A percentile compares a stretch with the other conserved stretches of the same genome.
Conservation (phyloP, 2,113 vertebrate genomes). For the Synodontis membranacea region DNA sequence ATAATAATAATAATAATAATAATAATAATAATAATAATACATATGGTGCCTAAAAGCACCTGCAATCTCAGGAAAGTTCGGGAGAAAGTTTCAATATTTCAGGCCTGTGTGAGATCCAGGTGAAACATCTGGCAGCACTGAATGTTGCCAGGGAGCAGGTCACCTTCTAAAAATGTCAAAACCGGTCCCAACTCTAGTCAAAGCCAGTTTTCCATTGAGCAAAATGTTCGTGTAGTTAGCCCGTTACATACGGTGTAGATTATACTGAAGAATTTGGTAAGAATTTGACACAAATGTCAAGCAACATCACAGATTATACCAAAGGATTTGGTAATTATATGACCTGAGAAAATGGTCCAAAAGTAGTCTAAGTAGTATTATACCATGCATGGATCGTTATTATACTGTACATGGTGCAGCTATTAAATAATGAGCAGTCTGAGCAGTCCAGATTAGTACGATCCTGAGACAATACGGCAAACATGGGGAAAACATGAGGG, state of each 20-base stretch:
- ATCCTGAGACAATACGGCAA: no score
- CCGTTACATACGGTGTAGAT: neutral
- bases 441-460: no score
- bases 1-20: no score
- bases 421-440: no score
- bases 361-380: neutral
- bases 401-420: no score
- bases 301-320: neutral
- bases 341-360: neutral
- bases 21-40: neutral
- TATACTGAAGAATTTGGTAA: neutral
- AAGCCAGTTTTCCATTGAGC: neutral
- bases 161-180: neutral
- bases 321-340: neutral
- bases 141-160: constrained; percentile 3
- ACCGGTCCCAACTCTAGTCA: neutral
- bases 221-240: neutral
- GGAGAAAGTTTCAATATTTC: neutral
- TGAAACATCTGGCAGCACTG: constrained; percentile 4
- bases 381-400: neutral
- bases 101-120: neutral
- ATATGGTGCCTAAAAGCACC: neutral
- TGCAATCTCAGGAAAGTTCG: neutral
- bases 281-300: neutral
- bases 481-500: no score